phyloP scores from a whole-genome alignment of 2,113 vertebrate genomes.

The Oryzias curvinotus region DNA sequence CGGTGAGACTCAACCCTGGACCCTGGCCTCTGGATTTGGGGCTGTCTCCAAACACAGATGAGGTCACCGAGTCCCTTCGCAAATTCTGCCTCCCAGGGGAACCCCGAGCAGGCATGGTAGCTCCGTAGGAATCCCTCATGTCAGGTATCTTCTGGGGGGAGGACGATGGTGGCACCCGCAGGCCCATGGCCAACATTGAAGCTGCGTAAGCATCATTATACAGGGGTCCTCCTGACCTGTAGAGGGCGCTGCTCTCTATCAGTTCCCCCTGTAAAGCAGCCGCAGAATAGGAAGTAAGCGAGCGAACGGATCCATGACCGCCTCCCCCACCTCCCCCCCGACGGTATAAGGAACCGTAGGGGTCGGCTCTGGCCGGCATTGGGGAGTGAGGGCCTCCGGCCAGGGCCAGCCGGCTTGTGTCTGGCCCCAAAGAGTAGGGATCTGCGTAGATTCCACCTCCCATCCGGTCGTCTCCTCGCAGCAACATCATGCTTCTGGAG shows the following conservation, averaged over 20 bases:
- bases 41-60: slow-evolving; percentile 88
- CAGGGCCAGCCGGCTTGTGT: slow-evolving; percentile 84
- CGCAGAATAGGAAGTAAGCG: slow-evolving; percentile 91
- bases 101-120: slow-evolving; percentile 84
- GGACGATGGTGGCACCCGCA: slow-evolving; percentile 85
- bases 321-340: slow-evolving; percentile 68
- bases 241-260: slow-evolving; percentile 84
- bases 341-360: slow-evolving; percentile 84
- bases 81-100: slow-evolving; percentile 91
- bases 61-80: slow-evolving; percentile 87
- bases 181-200: slow-evolving; percentile 80
- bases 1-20: slow-evolving; percentile 72
- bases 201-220: slow-evolving; percentile 85
- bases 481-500: slow-evolving; percentile 87
- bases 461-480: slow-evolving; percentile 84
- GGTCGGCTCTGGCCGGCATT: slow-evolving; percentile 81
- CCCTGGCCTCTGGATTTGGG: slow-evolving; percentile 82
- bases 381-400: slow-evolving; percentile 75
- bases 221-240: slow-evolving; percentile 87
- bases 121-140: slow-evolving; percentile 84
- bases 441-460: slow-evolving; percentile 87
- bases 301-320: slow-evolving; percentile 84
- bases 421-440: slow-evolving; percentile 87
- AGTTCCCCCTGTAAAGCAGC: slow-evolving; percentile 91
- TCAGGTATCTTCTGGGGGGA: slow-evolving; percentile 92